These are phyloP conservation scores for Conus betulinus DNA, from an alignment of 1,140 invertebrate species.

Conservation along the genomic window DNA sequence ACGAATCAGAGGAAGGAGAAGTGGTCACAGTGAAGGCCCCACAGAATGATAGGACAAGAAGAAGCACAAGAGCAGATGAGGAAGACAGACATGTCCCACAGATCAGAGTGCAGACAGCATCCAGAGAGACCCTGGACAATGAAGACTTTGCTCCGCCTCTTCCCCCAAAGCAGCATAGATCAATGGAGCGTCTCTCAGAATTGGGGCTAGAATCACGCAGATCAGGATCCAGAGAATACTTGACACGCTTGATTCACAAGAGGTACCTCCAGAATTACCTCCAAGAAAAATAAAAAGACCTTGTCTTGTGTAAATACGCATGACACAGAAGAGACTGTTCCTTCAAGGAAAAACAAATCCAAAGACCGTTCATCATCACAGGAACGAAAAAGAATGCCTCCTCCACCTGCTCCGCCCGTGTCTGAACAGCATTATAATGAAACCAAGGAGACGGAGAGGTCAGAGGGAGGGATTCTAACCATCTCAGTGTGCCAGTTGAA, in stretches of 20 bases:
- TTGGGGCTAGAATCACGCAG: neutral
- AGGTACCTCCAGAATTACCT: neutral
- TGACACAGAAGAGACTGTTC: neutral
- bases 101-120: slow-evolving; percentile 22
- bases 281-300: slow-evolving; percentile 21
- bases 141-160: slow-evolving; percentile 5
- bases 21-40: neutral
- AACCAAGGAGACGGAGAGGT: slow-evolving; percentile 8
- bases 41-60: neutral
- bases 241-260: neutral
- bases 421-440: neutral
- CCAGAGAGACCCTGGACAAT: slow-evolving; percentile 2
- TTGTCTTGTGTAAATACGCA: slow-evolving; percentile 10
- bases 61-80: neutral
- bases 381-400: slow-evolving; percentile 16
- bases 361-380: slow-evolving; percentile 16
- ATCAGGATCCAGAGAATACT: neutral
- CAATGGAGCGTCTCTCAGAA: slow-evolving; percentile 20
- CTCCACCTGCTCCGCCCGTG: neutral
- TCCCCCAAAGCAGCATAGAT: slow-evolving; percentile 14
- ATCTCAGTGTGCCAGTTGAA: neutral
- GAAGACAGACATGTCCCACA: neutral
- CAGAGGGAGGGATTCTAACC: neutral
- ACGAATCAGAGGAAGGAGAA: slow-evolving; percentile 7
- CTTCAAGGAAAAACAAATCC: neutral